Evolutionary conservation across 2,113 vertebrate genomes (phyloP).

Genomic region (Hypocryptadius cinnamomeus): DNA sequence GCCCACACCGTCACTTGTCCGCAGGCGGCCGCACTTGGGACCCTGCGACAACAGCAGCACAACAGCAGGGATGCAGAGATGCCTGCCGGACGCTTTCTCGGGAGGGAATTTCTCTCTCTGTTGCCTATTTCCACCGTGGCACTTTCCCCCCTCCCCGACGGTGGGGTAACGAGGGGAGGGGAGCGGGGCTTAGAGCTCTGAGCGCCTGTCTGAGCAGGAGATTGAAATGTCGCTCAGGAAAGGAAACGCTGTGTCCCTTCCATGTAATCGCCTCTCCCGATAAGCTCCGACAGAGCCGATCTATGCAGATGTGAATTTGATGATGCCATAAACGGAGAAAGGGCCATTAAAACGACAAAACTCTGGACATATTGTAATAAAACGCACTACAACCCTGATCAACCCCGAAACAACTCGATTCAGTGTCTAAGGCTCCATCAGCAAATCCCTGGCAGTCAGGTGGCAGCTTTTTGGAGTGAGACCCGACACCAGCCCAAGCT

Average conservation of each 20-base stretch:
- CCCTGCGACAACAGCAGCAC: not conserved
- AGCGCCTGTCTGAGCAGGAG: not conserved
- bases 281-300: conserved; percentile 15
- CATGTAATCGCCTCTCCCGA: not conserved
- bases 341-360: conserved; percentile 29
- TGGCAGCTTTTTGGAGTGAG: not conserved
- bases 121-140: not conserved
- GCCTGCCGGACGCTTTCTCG: not conserved
- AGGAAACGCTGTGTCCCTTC: not conserved
- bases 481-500: not conserved
- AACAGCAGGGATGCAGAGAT: not conserved
- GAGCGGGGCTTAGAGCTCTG: not conserved
- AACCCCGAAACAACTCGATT: not conserved
- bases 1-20: not conserved
- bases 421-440: not conserved
- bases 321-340: conserved; percentile 42
- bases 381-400: not conserved
- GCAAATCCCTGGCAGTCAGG: not conserved
- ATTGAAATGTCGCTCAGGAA: not conserved
- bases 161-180: not conserved
- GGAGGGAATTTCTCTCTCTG: not conserved
- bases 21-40: not conserved
- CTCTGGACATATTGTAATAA: not conserved
- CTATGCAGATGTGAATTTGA: conserved; percentile 15
- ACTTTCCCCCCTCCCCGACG: fast-evolving